A percentile compares a stretch with the other conserved stretches of the same genome.
Conservation (phyloP, 2,797 vertebrate genomes). For the Eulemur mongoz region DNA sequence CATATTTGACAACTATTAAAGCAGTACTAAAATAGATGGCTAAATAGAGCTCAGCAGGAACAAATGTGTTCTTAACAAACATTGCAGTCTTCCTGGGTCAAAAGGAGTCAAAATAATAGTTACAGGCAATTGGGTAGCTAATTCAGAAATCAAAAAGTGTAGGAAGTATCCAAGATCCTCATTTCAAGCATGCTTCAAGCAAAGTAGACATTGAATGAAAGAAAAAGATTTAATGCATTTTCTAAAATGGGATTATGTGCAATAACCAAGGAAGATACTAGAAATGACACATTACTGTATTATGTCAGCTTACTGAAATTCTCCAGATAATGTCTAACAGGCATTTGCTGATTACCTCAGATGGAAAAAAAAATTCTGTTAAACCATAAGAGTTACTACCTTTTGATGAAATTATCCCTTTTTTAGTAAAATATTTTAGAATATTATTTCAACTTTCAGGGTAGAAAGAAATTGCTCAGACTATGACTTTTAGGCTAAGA, state of each 20-base stretch:
- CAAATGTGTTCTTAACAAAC: background rate
- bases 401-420: slow-evolving; percentile 34
- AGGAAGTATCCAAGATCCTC: background rate
- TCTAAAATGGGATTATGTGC: background rate
- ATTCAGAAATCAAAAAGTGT: background rate
- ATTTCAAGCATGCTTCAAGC: background rate
- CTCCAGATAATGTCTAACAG: background rate
- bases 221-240: background rate
- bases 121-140: background rate
- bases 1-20: background rate
- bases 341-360: background rate
- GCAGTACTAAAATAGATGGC: background rate
- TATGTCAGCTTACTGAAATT: background rate
- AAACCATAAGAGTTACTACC: background rate
- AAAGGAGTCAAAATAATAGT: background rate
- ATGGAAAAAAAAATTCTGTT: background rate
- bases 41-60: background rate
- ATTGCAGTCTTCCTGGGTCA: background rate
- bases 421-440: slow-evolving; percentile 58
- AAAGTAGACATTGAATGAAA: background rate
- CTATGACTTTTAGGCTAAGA: slow-evolving; percentile 51
- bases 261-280: background rate
- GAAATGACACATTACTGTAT: background rate
- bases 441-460: slow-evolving; percentile 9
- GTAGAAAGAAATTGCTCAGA: slow-evolving; percentile 32